Base-by-base conservation (phyloP, 2,113 vertebrate genomes). In the Bubalus kerabau region DNA sequence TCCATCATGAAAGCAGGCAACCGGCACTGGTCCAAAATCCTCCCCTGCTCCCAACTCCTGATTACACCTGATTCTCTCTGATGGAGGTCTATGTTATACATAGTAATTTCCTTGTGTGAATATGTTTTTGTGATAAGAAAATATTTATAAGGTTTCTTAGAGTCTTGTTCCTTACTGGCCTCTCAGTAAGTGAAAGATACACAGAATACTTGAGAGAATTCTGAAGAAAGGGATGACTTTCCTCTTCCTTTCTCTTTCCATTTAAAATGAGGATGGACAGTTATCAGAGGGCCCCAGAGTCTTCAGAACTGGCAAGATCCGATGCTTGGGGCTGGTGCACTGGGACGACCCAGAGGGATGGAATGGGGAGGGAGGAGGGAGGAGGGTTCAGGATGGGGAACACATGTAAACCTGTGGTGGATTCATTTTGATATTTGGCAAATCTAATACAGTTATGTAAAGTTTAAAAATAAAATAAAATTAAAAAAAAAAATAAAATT, bases 41-140 rank as follows among this genome's bases (percentile, higher is more conserved):
- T 4, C 23, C 5, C 19, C 19, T 0, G 7, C 23, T 43, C 5
- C 71, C 6, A 43, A 43, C 23, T 76, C 67, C n/a, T 1, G 2
- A 60, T 21, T 48, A 17, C 6, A 26, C 8, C 4, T 40, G 52
- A 43, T n/a, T 91, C 5, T 60, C n/a, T 95, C 71, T 94, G 62
- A n/a, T 64, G 56, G 36, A 23, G 14, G 76, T 92, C 54, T 84
- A 1, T 59, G 30, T 26, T 67, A n/a, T 16, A 78, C 43, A 86
- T 5, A 32, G 48, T 36, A 26, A 87, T 48, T 62, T 67, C 12
- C 30, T 95, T 74, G 26, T 74, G n/a, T 78, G 6, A 78, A 17
- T 67, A 67, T 16, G 14, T 43, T 78, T 59, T 92, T 91, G 43
- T 83, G 30, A 78, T 52, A 67, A 80, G 21, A 81, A 87, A 94